Evolutionary conservation across 2,888 invertebrate species (phyloP).

Genomic region (Adela reaumurella): DNA sequence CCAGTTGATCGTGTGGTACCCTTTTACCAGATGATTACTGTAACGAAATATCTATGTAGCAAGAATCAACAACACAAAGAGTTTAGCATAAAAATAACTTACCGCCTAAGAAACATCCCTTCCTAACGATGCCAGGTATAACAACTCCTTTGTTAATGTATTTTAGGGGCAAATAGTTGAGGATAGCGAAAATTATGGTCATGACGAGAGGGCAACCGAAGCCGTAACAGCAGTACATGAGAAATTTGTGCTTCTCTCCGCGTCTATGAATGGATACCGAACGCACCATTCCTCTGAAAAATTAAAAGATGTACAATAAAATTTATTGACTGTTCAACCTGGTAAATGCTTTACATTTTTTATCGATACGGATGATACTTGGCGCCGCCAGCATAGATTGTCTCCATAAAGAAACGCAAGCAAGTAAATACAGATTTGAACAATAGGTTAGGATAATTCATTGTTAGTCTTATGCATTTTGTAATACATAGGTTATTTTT

Average conservation of each 20-base stretch:
- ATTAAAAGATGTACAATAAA: no score
- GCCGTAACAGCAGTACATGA: constrained; percentile 32
- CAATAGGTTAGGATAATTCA: no score
- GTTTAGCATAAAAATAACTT: constrained; percentile 2
- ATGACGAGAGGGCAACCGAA: constrained; percentile 31
- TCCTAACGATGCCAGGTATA: background rate
- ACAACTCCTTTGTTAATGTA: background rate
- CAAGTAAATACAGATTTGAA: no score
- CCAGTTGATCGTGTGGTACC: background rate
- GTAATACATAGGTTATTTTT: no score
- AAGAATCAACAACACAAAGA: background rate
- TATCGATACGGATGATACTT: no score
- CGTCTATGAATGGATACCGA: constrained; percentile 37
- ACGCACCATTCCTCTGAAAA: constrained; percentile 37
- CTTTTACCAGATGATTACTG: constrained; percentile 15
- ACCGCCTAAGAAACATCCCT: constrained; percentile 35
- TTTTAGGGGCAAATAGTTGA: constrained; percentile 15
- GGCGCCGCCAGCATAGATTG: no score
- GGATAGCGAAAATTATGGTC: constrained; percentile 18
- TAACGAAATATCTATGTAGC: background rate
- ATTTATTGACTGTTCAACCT: no score
- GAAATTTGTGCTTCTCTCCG: constrained; percentile 33
- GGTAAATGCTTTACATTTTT: no score
- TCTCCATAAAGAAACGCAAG: no score
- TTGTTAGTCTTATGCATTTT: no score